A percentile compares a stretch with the other conserved stretches of the same genome.
These are phyloP conservation scores for Micromesistius poutassou DNA, from an alignment of 2,797 vertebrate genomes.

Conservation along the genomic window DNA sequence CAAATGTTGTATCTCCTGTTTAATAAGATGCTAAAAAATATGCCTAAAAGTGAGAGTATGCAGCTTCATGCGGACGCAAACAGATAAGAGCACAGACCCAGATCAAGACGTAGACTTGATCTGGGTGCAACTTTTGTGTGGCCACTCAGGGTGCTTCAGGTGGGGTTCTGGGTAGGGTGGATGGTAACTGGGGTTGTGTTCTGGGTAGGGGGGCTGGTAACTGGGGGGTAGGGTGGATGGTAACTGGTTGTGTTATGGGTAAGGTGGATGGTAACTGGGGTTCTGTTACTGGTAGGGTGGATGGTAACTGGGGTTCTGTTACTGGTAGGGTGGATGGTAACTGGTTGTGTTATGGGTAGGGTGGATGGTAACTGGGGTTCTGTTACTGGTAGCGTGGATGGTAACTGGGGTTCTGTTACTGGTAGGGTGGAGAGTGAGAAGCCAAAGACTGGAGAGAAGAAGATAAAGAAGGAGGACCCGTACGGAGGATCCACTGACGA, in stretches of 20 bases:
- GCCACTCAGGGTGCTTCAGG: too few species aligned
- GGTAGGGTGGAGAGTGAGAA: constrained; percentile 55
- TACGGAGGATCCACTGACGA: constrained; percentile 87
- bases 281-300: not conserved
- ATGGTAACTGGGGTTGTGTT: too few species aligned
- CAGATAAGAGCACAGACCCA: too few species aligned
- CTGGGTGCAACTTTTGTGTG: too few species aligned
- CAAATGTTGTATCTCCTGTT: too few species aligned
- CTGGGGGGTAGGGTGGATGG: not conserved
- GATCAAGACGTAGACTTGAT: too few species aligned
- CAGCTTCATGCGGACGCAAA: too few species aligned
- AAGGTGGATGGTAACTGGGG: not conserved
- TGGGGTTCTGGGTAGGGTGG: too few species aligned
- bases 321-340: not conserved
- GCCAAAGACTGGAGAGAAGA: not conserved
- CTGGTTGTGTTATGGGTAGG: not conserved
- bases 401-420: not conserved
- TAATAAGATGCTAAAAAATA: too few species aligned
- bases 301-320: not conserved
- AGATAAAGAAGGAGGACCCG: constrained; percentile 69
- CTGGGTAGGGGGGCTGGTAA: too few species aligned
- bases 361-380: not conserved
- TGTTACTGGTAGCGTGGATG: not conserved
- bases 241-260: not conserved
- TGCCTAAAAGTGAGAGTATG: too few species aligned